These are phyloP conservation scores for Cyclargus thomasi DNA, from an alignment of 1,140 invertebrate species.

Conservation along the genomic window DNA sequence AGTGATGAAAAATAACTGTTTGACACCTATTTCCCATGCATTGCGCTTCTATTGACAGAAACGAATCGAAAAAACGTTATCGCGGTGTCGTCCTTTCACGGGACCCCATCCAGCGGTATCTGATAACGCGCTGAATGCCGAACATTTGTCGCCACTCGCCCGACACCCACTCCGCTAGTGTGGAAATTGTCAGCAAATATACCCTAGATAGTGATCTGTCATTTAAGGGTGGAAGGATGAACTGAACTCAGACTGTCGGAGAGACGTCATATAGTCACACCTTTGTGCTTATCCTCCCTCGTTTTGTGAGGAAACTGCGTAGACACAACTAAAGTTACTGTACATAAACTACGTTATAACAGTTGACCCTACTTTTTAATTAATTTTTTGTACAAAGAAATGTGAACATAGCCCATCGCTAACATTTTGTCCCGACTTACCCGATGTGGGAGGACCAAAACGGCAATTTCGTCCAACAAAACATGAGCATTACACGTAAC, in stretches of 20 bases:
- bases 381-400: too few relatives aligned
- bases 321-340: too few relatives aligned
- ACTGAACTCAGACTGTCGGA: conserved; percentile 5
- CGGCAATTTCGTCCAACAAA: background rate
- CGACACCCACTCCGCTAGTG: conserved; percentile 62
- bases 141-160: conserved; percentile 55
- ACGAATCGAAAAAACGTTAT: conserved; percentile 63
- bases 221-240: conserved; percentile 48
- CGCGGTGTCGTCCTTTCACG: conserved; percentile 56
- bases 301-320: background rate
- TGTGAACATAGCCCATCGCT: too few relatives aligned
- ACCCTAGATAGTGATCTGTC: conserved; percentile 64
- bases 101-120: conserved; percentile 62
- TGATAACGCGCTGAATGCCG: conserved; percentile 63
- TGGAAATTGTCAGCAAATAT: conserved; percentile 71
- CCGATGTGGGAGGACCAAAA: background rate
- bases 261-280: too few relatives aligned
- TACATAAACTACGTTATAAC: too few relatives aligned
- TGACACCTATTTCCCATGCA: conserved; percentile 59
- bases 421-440: background rate
- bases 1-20: conserved; percentile 39
- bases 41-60: conserved; percentile 54
- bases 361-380: too few relatives aligned
- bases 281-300: background rate
- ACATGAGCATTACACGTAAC: conserved; percentile 1